Evolutionary conservation across 1,140 invertebrate genomes (phyloP), one percentile per base, ranked within the genome.

Genomic region (Bacillus rossius): DNA sequence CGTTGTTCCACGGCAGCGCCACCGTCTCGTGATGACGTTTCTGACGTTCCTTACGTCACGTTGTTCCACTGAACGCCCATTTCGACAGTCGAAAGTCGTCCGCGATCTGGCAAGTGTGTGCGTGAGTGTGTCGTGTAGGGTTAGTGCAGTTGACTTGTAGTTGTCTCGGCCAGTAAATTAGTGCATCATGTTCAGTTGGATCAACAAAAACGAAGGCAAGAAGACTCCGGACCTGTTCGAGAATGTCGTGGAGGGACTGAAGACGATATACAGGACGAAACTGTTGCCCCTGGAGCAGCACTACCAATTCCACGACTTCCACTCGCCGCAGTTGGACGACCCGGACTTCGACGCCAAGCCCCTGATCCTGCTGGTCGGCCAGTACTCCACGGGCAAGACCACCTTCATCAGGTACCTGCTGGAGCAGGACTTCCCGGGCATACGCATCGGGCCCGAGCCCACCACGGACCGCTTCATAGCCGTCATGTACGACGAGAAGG

Each of bases 271-370:
- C 74, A 91, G 85, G 73, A 84, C 84, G 54, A 98, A 97, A 77
- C 75, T 99, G 57, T 75, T 96, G 61, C 96, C 96, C 16, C 76
- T 99, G 40, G 96, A 99, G 75, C 83, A 91, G 65, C 83, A 87
- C 64, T 96, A 99, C 76, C 88, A 91, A 69, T 99, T 98, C 73
- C 94, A 98, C 74, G 94, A 98, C 66, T 98, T 98, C 73, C 94
- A 98, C 74, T 98, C 94, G 8, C 96, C 92, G 60, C 84, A 92
- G 65, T 73, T 96, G 14, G 94, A 99, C 70, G 96, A 99, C 75
- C 91, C 96, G 0, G 97, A 99, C 75, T 99, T 99, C 72, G 94
- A 98, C 79, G 95, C 96, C 0, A 99, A 98, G 71, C 98, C 98
- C 0, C 98, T 99, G 95, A 96, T 99, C 54, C 74, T 99, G 29